These are phyloP conservation scores for Phyllostomus discolor DNA, from an alignment of 2,113 vertebrate species.

Conservation along the genomic window DNA sequence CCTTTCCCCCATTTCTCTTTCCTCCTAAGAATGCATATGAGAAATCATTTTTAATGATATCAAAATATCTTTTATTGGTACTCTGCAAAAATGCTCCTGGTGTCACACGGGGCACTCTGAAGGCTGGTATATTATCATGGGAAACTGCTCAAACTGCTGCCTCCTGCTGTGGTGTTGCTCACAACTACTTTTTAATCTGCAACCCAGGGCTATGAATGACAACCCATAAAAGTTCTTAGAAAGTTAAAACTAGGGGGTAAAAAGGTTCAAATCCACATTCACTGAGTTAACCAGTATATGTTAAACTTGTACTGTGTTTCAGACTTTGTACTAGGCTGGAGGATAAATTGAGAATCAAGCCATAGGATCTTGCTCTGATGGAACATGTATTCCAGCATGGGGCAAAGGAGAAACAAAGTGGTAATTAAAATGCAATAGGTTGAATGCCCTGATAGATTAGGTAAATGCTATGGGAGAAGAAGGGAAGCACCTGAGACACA, in stretches of 20 bases:
- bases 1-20: background rate
- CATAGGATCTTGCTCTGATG: background rate
- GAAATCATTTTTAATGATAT: slow-evolving; percentile 51
- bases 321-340: background rate
- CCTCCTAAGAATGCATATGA: slow-evolving; percentile 38
- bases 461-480: background rate
- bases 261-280: background rate
- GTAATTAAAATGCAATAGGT: background rate
- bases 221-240: slow-evolving; percentile 36
- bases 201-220: slow-evolving; percentile 56
- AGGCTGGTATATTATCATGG: background rate
- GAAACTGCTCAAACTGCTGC: slow-evolving; percentile 15
- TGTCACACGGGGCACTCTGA: slow-evolving; percentile 20
- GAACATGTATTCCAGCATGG: background rate
- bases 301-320: background rate
- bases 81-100: slow-evolving; percentile 13
- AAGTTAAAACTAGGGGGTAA: slow-evolving; percentile 16
- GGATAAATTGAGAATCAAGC: background rate
- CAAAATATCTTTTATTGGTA: slow-evolving; percentile 58
- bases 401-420: background rate
- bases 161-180: slow-evolving; percentile 32
- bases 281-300: background rate
- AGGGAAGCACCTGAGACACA: background rate
- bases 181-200: slow-evolving; percentile 54
- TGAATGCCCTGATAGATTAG: background rate